Base-by-base conservation (phyloP, 1,140 invertebrate genomes). In the Bombus soroeensis region DNA sequence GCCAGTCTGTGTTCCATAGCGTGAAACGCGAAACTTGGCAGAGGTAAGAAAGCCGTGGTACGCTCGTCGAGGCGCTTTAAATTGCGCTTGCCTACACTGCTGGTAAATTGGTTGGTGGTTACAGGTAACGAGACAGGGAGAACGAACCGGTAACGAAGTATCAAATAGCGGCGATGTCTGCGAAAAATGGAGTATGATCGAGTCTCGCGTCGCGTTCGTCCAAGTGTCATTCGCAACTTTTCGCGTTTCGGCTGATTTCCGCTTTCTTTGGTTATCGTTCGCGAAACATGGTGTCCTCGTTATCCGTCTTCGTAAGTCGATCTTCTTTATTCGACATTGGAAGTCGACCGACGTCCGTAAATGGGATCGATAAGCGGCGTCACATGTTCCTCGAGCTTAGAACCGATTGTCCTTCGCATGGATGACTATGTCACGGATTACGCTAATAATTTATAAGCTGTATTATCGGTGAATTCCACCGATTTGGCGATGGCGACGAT, bases 31-130 rank as follows among this genome's bases (percentile, higher is more conserved):
- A 71, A 71, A 79, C 64, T 84, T 84, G 62, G 75, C 82, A 71
- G 39, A 43, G 59, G 75, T 84, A 79, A 79, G 77, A 66, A 80
- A 78, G 22, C 13, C 39, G 53, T 34, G 73, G 73, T 37, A 62
- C 37, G 75, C 37, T 39, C 78, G 78, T 59, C 70, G 83, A 78
- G 79, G 47, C 70, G 71, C 53, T 86, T 86, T 89, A 89, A 89
- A 89, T 89, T 83, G 88, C 70, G 72, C 28, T 66, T 41, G 57
- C 37, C 74, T 68, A 76, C 57, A 37, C n/a, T n/a, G 41, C 34
- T 62, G 59, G 72, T 28, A 87, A 89, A 89, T 86, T 71, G 83
- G 79, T 86, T 66, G 83, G 83, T 53, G 83, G 87, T 89, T 59
- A 72, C 80, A 75, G 76, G 88, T 89, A 87, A 89, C 87, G 74